These are phyloP conservation scores for Polydrusus pterygomalis DNA, from an alignment of 2,888 invertebrate genomes.

Conservation along the genomic window DNA sequence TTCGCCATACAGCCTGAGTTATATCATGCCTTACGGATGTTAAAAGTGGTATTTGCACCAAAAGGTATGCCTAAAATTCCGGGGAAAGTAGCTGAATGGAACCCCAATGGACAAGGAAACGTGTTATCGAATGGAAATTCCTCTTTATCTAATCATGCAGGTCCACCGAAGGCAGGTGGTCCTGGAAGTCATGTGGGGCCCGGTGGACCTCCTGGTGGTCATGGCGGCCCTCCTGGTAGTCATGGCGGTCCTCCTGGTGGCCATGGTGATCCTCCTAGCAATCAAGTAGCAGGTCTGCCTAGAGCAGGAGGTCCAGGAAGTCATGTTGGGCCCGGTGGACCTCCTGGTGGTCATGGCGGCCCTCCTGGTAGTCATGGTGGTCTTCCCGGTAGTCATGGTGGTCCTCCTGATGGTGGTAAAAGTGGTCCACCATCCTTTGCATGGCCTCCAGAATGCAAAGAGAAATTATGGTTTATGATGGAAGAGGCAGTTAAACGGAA, in stretches of 20 bases:
- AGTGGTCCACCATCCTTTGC: background rate
- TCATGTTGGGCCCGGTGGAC: no score
- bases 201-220: background rate
- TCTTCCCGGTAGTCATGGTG: no score
- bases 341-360: no score
- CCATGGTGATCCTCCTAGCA: no score
- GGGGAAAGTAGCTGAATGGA: constrained; percentile 38
- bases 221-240: no score
- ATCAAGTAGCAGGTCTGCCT: no score
- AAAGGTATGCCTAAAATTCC: constrained; percentile 40
- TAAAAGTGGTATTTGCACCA: constrained; percentile 50
- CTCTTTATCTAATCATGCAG: background rate
- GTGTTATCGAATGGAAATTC: background rate
- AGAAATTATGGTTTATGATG: constrained; percentile 40
- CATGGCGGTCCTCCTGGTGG: background rate
- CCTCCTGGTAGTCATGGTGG: no score
- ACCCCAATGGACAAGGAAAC: constrained; percentile 20
- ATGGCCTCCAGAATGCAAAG: no score
- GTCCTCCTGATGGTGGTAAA: no score
- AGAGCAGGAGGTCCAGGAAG: no score
- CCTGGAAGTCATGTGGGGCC: background rate
- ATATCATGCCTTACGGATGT: constrained; percentile 70
- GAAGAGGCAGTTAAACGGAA: constrained; percentile 40
- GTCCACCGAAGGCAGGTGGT: background rate
- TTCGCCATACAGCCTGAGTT: no score